Conservation (phyloP, 30 jellyfish, hydroid and myxozoan species). For the Aurelia aurita region DNA sequence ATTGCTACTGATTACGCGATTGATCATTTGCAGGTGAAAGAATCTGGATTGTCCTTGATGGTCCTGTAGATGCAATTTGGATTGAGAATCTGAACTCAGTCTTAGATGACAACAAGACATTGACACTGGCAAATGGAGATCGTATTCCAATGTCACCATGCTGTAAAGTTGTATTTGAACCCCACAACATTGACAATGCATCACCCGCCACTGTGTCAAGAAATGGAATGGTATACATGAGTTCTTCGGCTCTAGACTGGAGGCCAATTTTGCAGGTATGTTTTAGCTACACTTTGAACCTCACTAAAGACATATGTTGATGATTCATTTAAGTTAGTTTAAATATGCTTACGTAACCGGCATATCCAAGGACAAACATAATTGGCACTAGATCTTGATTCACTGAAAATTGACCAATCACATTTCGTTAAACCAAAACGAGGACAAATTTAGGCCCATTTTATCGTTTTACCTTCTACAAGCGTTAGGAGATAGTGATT, state of each 20-base stretch:
- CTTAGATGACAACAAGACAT: constrained; percentile 83
- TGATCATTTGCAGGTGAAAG: constrained; percentile 65
- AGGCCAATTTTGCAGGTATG: constrained; percentile 74
- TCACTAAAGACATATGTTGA: too few relatives aligned
- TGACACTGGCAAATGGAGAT: constrained; percentile 89
- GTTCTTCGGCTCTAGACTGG: constrained; percentile 91
- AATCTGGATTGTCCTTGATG: constrained; percentile 90
- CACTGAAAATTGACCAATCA: too few relatives aligned
- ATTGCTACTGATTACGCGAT: too few relatives aligned
- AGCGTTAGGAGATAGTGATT: too few relatives aligned
- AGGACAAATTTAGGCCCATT: too few relatives aligned
- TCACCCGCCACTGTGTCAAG: constrained; percentile 93
- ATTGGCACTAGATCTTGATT: too few relatives aligned
- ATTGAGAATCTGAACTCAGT: constrained; percentile 90
- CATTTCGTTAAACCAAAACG: too few relatives aligned
- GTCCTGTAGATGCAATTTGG: constrained; percentile 94
- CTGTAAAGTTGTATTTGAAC: constrained; percentile 85
- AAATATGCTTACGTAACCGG: too few relatives aligned
- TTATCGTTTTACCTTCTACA: too few relatives aligned
- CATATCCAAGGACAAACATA: too few relatives aligned
- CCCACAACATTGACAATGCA: constrained; percentile 91
- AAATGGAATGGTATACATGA: constrained; percentile 92
- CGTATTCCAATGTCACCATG: constrained; percentile 91
- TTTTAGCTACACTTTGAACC: too few relatives aligned
- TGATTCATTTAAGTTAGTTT: too few relatives aligned